phyloP scores from a whole-genome alignment of 2,888 invertebrate genomes.

The Smittia aterrima region DNA sequence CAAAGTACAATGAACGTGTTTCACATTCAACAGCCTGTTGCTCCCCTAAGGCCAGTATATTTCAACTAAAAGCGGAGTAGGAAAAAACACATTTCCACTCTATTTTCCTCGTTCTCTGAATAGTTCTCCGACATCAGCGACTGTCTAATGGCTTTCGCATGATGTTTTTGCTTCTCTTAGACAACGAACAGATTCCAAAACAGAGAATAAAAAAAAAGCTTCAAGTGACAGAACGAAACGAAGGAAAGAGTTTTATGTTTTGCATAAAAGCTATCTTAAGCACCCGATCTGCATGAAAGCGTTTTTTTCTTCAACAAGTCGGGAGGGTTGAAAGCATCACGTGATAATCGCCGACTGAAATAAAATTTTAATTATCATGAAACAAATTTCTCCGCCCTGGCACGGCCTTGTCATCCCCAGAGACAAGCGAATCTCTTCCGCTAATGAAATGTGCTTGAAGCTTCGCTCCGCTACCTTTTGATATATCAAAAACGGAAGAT shows the following conservation, averaged over 20 bases:
- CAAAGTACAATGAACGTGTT: conserved; percentile 31
- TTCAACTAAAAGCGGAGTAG: conserved; percentile 26
- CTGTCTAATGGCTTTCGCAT: conserved; percentile 9
- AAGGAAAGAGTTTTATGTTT: conserved; percentile 1
- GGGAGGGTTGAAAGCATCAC: too few relatives aligned
- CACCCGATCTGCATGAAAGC: neutral
- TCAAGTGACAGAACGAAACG: conserved; percentile 5
- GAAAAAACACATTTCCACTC: conserved; percentile 4
- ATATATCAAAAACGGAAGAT: neutral
- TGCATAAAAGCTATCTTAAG: conserved; percentile 25
- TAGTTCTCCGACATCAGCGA: neutral
- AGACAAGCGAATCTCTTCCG: neutral
- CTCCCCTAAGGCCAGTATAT: conserved; percentile 32
- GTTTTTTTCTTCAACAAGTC: neutral
- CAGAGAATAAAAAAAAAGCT: too few relatives aligned
- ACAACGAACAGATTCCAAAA: conserved; percentile 8
- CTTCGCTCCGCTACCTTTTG: conserved; percentile 6
- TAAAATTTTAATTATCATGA: conserved; percentile 14
- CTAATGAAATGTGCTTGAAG: conserved; percentile 2
- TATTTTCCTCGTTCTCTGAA: neutral
- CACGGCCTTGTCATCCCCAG: neutral
- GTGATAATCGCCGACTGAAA: neutral
- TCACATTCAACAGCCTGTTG: conserved; percentile 37
- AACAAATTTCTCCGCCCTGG: neutral
- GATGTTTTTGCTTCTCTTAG: conserved; percentile 8